Evolutionary conservation across 2,113 vertebrate species (phyloP).

Genomic region (Ameiurus melas): DNA sequence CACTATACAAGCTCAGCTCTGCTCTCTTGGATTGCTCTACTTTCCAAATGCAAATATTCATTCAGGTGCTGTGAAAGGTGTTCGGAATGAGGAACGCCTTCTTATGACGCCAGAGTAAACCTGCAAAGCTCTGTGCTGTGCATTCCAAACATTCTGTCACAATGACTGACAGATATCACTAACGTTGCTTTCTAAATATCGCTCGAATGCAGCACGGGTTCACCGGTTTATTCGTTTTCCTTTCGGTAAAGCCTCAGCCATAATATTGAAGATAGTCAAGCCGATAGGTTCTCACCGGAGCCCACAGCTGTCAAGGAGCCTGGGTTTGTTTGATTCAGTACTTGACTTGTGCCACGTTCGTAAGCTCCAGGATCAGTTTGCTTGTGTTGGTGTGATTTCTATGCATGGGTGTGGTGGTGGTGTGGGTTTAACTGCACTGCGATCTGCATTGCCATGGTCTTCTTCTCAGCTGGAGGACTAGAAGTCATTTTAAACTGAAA

Average conservation of each 20-base stretch:
- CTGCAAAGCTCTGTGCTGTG: background rate
- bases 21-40: background rate
- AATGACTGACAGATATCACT: constrained; percentile 1
- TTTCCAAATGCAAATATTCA: constrained; percentile 35
- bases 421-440: background rate
- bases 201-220: background rate
- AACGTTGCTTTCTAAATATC: constrained; percentile 2
- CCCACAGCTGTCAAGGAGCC: background rate
- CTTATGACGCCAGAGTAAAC: constrained; percentile 8
- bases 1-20: background rate
- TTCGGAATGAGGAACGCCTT: background rate
- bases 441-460: background rate
- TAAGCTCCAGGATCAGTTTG: background rate
- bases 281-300: background rate
- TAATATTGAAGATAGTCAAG: background rate
- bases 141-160: constrained; percentile 1
- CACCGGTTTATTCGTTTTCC: background rate
- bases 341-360: background rate
- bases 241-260: background rate
- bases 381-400: background rate
- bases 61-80: constrained; percentile 10
- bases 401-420: background rate
- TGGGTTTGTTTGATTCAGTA: background rate
- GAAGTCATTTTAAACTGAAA: background rate
- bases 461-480: background rate